phyloP scores from a whole-genome alignment of 2,113 vertebrate species.

The Phainopepla nitens region DNA sequence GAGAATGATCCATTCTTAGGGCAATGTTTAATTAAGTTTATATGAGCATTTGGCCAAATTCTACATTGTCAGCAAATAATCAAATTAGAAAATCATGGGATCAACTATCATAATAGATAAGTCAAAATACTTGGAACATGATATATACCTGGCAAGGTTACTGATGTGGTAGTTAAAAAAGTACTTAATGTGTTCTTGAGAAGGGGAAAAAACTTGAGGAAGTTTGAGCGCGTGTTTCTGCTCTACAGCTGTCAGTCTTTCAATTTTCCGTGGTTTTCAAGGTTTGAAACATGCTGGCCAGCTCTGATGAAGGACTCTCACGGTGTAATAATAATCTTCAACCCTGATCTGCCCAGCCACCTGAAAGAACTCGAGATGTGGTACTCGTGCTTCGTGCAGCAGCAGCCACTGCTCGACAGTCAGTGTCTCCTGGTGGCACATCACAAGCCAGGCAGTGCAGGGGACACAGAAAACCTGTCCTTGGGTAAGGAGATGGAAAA shows the following conservation, averaged over 20 bases:
- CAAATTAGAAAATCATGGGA: not conserved
- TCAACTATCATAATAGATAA: not conserved
- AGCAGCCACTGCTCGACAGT: conserved; percentile 80
- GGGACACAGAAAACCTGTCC: conserved; percentile 64
- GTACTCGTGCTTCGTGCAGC: conserved; percentile 86
- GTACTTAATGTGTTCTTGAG: not conserved
- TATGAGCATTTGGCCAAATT: not conserved
- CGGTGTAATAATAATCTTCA: conserved; percentile 91
- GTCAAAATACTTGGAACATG: not conserved
- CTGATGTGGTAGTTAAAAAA: not conserved
- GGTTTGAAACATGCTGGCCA: conserved; percentile 97
- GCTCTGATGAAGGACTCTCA: conserved; percentile 88
- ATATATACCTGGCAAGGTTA: not conserved
- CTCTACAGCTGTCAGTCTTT: not conserved
- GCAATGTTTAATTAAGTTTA: not conserved
- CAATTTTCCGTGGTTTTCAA: conserved; percentile 32
- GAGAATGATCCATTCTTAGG: not conserved
- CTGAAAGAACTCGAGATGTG: conserved; percentile 89
- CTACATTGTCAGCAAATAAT: not conserved
- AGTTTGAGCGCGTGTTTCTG: not conserved
- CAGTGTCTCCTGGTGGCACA: conserved; percentile 94
- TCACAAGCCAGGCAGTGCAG: conserved; percentile 84
- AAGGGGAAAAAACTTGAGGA: not conserved
- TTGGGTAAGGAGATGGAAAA: conserved; percentile 78
- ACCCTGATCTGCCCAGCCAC: conserved; percentile 87